phyloP scores from a whole-genome alignment of 37 sponge, comb jelly and placozoan genomes.

The Oscarella lobularis region DNA sequence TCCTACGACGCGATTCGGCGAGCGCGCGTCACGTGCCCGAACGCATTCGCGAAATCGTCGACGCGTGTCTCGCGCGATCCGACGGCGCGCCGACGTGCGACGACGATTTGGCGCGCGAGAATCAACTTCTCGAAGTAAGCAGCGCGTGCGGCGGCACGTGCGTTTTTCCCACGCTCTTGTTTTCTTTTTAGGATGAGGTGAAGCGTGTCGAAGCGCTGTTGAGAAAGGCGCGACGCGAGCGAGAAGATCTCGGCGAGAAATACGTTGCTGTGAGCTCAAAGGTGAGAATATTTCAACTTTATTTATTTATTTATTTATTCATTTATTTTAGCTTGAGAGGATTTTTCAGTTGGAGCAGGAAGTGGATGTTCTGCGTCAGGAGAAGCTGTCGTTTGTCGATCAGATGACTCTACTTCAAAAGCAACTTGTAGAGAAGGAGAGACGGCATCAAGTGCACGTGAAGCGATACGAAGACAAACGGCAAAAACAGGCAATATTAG shows the following conservation, averaged over 20 bases:
- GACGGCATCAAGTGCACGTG: not conserved
- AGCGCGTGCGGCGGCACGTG: too few relatives aligned
- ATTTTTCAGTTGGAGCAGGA: slow-evolving; percentile 11
- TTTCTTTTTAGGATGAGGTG: slow-evolving; percentile 44
- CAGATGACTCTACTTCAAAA: slow-evolving; percentile 20
- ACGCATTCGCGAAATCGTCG: slow-evolving; percentile 39
- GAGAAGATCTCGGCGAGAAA: slow-evolving; percentile 23
- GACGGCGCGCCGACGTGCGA: too few relatives aligned
- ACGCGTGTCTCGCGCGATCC: slow-evolving; percentile 33
- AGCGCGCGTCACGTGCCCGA: slow-evolving; percentile 29
- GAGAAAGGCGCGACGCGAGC: slow-evolving; percentile 15
- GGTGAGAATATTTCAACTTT: too few relatives aligned
- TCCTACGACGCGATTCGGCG: slow-evolving; percentile 22
- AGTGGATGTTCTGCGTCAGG: not conserved
- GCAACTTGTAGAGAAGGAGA: slow-evolving; percentile 9
- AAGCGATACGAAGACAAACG: slow-evolving; percentile 11
- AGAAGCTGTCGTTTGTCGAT: not conserved
- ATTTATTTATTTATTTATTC: not conserved
- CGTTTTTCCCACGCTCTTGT: too few relatives aligned
- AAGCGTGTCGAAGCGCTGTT: slow-evolving; percentile 17
- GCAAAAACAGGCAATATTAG: slow-evolving; percentile 6
- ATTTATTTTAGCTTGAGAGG: slow-evolving; percentile 11
- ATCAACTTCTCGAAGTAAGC: too few relatives aligned
- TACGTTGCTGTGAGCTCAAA: too few relatives aligned
- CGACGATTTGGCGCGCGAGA: too few relatives aligned